Evolutionary conservation across 2,113 vertebrate genomes (phyloP).

Genomic region (Panthera tigris): DNA sequence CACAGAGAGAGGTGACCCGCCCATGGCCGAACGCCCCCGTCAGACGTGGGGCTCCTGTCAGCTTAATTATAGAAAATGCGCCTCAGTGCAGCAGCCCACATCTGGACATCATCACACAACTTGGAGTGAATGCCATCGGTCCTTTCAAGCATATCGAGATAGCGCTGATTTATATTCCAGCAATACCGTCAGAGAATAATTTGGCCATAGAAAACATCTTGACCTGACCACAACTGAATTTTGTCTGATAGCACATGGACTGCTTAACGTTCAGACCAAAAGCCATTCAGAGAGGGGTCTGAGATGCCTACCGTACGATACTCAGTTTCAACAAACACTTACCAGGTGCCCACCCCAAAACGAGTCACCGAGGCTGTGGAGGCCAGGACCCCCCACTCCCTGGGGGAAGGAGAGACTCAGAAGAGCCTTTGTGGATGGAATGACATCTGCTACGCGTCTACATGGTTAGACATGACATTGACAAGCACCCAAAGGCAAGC

Average conservation of each 20-base stretch:
- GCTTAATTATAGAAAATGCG: neutral
- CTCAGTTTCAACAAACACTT: neutral
- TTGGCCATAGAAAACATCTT: neutral
- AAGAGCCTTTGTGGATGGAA: neutral
- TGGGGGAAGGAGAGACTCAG: neutral
- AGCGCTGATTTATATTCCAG: constrained; percentile 34
- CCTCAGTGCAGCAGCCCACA: neutral
- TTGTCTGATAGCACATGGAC: neutral
- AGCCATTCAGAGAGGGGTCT: neutral
- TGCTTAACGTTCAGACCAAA: neutral
- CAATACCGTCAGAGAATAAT: neutral
- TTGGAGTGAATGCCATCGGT: neutral
- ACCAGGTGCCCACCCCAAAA: neutral
- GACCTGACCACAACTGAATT: neutral
- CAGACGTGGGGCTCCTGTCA: neutral
- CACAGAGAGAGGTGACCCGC: neutral
- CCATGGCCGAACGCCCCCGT: neutral
- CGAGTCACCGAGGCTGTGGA: accelerated
- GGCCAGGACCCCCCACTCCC: accelerated
- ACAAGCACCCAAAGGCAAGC: neutral
- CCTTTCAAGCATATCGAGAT: neutral
- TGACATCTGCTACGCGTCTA: neutral
- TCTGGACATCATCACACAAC: constrained; percentile 52
- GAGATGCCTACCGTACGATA: neutral
- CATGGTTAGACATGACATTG: neutral